Evolutionary conservation across 2,888 invertebrate genomes (phyloP).

Genomic region (Phragmatobia fuliginosa): DNA sequence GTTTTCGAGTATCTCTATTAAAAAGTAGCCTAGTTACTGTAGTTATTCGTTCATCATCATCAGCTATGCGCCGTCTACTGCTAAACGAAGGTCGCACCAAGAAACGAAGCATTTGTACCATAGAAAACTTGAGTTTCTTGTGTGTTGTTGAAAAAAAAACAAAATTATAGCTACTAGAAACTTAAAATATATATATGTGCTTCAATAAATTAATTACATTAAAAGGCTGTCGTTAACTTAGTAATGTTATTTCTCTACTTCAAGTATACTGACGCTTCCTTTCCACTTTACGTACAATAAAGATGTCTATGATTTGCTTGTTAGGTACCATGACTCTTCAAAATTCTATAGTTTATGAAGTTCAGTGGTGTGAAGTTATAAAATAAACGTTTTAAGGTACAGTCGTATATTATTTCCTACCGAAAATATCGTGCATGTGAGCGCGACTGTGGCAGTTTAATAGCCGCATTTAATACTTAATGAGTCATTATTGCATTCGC

Average conservation of each 20-base stretch:
- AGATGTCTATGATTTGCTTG: conserved; percentile 27
- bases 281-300: conserved; percentile 1
- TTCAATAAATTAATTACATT: not conserved
- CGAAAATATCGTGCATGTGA: conserved; percentile 37
- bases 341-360: conserved; percentile 15
- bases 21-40: too few species aligned
- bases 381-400: conserved; percentile 16
- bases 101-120: too few species aligned
- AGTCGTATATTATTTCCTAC: conserved; percentile 22
- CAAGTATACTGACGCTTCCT: conserved; percentile 10
- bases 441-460: conserved; percentile 59
- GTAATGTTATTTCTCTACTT: conserved; percentile 13
- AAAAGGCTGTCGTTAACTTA: conserved; percentile 3
- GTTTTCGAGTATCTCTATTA: too few species aligned
- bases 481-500: conserved; percentile 76
- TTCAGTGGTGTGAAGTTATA: conserved; percentile 17
- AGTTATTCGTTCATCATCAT: not conserved
- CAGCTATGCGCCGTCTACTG: too few species aligned
- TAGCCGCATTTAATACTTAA: conserved; percentile 74
- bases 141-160: too few species aligned
- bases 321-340: conserved; percentile 36
- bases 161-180: too few species aligned
- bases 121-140: too few species aligned
- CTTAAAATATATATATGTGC: too few species aligned
- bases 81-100: too few species aligned